Base-by-base conservation (phyloP, 1,140 invertebrate genomes). In the Zaprionus davidi region DNA sequence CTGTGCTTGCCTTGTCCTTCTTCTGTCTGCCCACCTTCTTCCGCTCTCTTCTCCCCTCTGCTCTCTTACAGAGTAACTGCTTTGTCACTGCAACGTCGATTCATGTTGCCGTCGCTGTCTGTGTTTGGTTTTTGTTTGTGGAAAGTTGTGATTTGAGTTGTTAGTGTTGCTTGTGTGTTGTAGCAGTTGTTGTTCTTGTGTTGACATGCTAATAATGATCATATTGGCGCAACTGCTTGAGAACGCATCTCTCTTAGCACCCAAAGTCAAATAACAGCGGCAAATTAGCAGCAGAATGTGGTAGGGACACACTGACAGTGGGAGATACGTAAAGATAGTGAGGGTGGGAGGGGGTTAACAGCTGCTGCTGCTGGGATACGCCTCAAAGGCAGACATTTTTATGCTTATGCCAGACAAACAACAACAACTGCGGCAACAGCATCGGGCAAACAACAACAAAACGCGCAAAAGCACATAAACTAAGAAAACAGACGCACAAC, bases 181-280 rank as follows among this genome's bases (percentile, higher is more conserved):
- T 34, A 24, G 26, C 34, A 60, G 24, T 20, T 60, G 24, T 85
- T 85, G 68, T 58, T 28, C 46, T 81, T 71, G 63, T 82, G 76
- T 85, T 85, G 78, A 82, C 82, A 88, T 88, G 83, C 80, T 87
- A 88, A 87, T 88, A 87, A 88, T 88, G 73, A 81, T 87, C 78
- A 78, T 88, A 79, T 86, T 80, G 80, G 84, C 83, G 62, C 69
- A 85, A 84, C 81, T 77, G 77, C 82, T 75, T 75, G 74, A 84
- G 74, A 81, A 83, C 62, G 68, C 65, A 84, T 51, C 79, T 71
- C 78, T 75, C 67, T 88, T 87, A 88, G 84, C 83, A 82, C 81
- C 72, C 70, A 77, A 77, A 77, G 64, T 80, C 70, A 85, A 84
- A 84, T 76, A 85, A 58, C 68, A 66, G 62, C 53, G 67, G 66